A percentile compares a stretch with the other conserved stretches of the same genome.
phyloP scores from a whole-genome alignment of 53 echinoderm and acorn worm genomes.

The Hippasteria phrygiana region DNA sequence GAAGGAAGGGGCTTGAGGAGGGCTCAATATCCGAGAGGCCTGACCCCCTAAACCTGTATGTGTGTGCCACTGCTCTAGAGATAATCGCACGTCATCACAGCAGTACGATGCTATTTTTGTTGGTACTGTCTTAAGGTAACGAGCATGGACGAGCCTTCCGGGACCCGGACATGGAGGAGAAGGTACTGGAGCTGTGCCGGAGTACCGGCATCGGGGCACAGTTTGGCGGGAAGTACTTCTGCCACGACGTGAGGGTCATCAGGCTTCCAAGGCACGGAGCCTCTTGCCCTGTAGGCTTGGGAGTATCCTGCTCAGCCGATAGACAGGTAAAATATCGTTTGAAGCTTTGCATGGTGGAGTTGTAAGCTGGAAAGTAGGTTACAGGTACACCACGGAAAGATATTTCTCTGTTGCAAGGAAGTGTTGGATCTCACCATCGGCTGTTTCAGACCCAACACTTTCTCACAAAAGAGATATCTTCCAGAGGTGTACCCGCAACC shows the following conservation, averaged over 20 bases:
- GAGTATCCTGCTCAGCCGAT: conserved; percentile 97
- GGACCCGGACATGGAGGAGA: conserved; percentile 89
- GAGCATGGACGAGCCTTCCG: conserved; percentile 92
- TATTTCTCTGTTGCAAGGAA: too few species aligned
- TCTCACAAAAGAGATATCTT: too few species aligned
- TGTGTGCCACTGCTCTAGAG: too few species aligned
- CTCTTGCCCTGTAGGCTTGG: conserved; percentile 96
- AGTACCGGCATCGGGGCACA: conserved; percentile 96
- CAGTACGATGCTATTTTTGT: neutral
- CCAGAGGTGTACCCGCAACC: too few species aligned
- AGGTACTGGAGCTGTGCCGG: conserved; percentile 84
- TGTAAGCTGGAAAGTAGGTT: too few species aligned
- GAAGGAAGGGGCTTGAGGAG: too few species aligned
- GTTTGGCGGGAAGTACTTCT: conserved; percentile 99
- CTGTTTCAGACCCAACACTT: too few species aligned
- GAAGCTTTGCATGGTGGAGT: too few species aligned
- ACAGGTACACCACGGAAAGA: neutral
- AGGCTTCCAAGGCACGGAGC: conserved; percentile 97
- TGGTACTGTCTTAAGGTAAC: conserved; percentile 64
- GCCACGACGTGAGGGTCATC: conserved; percentile 97
- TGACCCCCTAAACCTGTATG: too few species aligned
- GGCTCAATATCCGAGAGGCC: too few species aligned
- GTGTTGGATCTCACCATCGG: too few species aligned
- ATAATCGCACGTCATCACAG: neutral
- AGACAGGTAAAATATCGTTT: conserved; percentile 97